These are phyloP conservation scores for Buceros bicornis DNA, from an alignment of 2,797 vertebrate species.

Conservation along the genomic window DNA sequence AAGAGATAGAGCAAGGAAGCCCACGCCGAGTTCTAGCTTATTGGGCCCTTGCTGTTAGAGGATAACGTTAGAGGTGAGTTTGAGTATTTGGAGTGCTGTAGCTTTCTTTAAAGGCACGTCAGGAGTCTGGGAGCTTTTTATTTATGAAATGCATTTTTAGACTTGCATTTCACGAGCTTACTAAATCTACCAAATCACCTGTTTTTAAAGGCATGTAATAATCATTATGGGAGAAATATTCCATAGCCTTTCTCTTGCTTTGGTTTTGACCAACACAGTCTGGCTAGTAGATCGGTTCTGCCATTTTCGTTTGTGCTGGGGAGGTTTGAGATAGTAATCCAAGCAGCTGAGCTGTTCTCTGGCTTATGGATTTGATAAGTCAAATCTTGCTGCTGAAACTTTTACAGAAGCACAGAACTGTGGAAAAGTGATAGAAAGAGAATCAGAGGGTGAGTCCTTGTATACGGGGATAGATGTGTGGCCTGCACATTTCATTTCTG, in stretches of 20 bases:
- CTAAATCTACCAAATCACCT: background rate
- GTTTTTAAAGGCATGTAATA: background rate
- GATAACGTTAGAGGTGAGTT: background rate
- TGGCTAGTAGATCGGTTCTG: background rate
- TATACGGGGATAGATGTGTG: background rate
- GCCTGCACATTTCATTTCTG: background rate
- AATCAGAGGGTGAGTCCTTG: background rate
- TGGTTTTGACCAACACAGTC: background rate
- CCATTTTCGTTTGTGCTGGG: background rate
- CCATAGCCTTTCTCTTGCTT: background rate
- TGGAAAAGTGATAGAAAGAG: background rate
- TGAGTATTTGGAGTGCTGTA: background rate
- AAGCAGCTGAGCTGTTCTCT: background rate
- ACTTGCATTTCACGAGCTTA: fast-evolving
- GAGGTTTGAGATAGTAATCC: background rate
- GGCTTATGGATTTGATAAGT: background rate
- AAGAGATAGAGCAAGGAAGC: background rate
- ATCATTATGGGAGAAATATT: background rate
- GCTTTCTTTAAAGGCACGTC: background rate
- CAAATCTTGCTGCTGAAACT: background rate
- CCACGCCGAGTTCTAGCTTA: fast-evolving
- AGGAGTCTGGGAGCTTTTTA: background rate
- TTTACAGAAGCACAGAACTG: background rate
- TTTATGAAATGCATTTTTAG: background rate
- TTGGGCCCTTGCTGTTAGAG: background rate